Conservation (phyloP, 2,797 vertebrate genomes). For the Poecilia gillii region DNA sequence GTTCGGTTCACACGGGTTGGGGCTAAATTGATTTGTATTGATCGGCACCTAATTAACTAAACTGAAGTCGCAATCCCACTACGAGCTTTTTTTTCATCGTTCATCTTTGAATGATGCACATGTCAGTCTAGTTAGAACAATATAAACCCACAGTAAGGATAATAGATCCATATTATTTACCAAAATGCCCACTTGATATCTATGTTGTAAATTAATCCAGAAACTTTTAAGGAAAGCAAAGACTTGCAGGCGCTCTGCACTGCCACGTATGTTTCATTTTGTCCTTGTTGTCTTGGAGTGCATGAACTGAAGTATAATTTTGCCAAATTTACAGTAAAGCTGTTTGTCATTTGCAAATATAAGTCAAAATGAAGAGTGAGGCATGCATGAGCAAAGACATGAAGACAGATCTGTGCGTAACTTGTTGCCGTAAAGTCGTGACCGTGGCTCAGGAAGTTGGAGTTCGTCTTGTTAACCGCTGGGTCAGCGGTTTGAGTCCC, state of each 20-base stretch:
- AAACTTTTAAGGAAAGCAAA: neutral
- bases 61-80: neutral
- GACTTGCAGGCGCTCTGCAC: no score
- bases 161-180: neutral
- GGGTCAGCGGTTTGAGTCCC: no score
- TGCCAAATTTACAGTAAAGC: neutral
- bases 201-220: neutral
- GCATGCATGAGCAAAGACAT: no score
- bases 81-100: neutral
- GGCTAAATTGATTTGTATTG: neutral
- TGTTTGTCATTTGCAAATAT: neutral
- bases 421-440: no score
- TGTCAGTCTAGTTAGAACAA: neutral
- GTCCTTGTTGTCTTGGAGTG: neutral
- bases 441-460: no score
- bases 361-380: no score
- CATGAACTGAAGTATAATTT: neutral
- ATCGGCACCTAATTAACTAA: neutral
- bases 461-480: no score
- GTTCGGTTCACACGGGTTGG: neutral
- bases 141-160: neutral
- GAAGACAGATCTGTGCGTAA: no score
- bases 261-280: neutral
- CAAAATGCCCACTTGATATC: neutral
- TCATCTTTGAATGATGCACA: neutral